Evolutionary conservation across 2,888 invertebrate species (phyloP).

Genomic region (Timandra comae): DNA sequence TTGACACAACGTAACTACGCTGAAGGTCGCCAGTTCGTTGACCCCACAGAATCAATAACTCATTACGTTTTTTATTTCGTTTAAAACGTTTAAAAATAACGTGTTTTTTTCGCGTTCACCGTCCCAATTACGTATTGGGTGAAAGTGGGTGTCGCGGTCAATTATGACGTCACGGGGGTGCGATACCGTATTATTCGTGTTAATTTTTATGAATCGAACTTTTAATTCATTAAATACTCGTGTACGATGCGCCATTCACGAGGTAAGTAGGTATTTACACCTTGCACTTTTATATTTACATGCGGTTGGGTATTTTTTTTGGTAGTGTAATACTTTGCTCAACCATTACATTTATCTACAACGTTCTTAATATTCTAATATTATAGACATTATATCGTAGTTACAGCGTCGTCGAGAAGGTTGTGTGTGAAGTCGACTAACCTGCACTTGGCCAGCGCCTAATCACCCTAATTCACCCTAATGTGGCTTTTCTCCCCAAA

Average conservation of each 20-base stretch:
- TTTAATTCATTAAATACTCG: conserved; percentile 14
- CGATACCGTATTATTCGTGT: conserved; percentile 23
- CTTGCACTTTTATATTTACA: no score
- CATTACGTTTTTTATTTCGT: conserved; percentile 59
- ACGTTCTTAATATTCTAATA: no score
- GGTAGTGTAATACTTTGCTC: no score
- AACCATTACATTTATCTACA: no score
- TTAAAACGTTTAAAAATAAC: conserved; percentile 54
- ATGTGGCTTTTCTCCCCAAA: no score
- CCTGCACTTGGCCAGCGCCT: no score
- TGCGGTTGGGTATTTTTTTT: no score
- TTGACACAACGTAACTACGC: conserved; percentile 42
- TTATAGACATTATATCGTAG: no score
- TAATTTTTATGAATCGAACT: conserved; percentile 23
- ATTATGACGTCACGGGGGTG: conserved; percentile 39
- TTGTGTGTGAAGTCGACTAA: no score
- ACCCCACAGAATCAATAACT: conserved; percentile 53
- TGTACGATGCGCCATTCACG: neutral
- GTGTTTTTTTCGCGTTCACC: conserved; percentile 41
- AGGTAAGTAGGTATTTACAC: no score
- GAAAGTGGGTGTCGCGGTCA: conserved; percentile 30
- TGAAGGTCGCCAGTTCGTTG: conserved; percentile 36
- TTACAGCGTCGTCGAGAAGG: no score
- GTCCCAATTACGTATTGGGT: conserved; percentile 40
- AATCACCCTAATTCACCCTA: no score